Conservation (phyloP, 2,113 vertebrate species). For the Poicephalus gulielmi region DNA sequence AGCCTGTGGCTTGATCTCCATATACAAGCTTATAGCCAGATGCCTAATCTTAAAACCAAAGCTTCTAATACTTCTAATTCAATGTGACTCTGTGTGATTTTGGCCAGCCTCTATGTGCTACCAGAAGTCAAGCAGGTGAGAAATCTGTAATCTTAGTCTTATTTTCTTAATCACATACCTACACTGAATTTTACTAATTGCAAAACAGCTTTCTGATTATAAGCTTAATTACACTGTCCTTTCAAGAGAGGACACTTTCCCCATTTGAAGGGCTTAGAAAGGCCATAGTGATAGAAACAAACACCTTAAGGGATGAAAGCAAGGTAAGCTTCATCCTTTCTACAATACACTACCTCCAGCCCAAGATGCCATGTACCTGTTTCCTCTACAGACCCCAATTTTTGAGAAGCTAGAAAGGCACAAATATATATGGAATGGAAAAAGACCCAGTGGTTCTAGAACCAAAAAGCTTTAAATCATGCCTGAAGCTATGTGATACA, state of each 20-base stretch:
- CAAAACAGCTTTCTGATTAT: background rate
- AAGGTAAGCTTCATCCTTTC: background rate
- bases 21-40: background rate
- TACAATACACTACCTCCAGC: background rate
- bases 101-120: background rate
- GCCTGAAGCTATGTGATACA: background rate
- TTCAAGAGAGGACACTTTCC: background rate
- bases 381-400: background rate
- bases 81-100: background rate
- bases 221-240: background rate
- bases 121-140: background rate
- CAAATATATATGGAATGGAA: background rate
- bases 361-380: background rate
- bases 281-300: background rate
- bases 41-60: slow-evolving; percentile 10
- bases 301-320: background rate
- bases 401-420: background rate
- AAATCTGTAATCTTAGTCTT: background rate
- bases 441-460: background rate
- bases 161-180: background rate
- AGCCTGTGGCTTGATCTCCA: background rate
- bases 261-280: background rate
- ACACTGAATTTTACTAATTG: background rate
- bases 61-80: slow-evolving; percentile 42
- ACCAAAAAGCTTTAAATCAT: background rate